phyloP scores from a whole-genome alignment of 2,797 vertebrate species.

The Orientallactaga sibirica region DNA sequence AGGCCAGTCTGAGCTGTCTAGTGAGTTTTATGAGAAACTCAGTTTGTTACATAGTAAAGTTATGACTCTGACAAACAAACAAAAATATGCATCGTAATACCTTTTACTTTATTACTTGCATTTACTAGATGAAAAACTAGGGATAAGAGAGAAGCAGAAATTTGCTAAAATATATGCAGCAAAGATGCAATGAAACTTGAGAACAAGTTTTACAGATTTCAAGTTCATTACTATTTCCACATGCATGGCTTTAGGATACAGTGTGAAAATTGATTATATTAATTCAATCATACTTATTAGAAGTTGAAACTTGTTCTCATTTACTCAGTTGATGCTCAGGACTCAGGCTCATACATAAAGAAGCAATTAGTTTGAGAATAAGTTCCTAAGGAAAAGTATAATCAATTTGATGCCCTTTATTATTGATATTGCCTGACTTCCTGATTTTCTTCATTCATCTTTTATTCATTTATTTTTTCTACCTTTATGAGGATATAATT shows the following conservation, averaged over 20 bases:
- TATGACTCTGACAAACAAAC: not conserved
- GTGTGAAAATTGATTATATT: slow-evolving; percentile 71
- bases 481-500: not conserved
- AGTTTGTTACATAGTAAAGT: not conserved
- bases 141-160: not conserved
- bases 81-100: not conserved
- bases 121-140: slow-evolving; percentile 22
- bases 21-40: not conserved
- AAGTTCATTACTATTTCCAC: not conserved
- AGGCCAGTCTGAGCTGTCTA: not conserved
- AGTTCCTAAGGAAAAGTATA: slow-evolving; percentile 60
- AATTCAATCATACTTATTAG: slow-evolving; percentile 59
- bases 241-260: slow-evolving; percentile 16
- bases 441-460: not conserved
- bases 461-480: slow-evolving; percentile 19
- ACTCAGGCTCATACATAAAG: slow-evolving; percentile 31
- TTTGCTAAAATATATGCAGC: slow-evolving; percentile 16
- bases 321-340: slow-evolving; percentile 48
- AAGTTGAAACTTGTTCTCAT: slow-evolving; percentile 58
- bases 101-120: not conserved
- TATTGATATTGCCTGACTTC: slow-evolving; percentile 43
- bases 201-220: slow-evolving; percentile 53
- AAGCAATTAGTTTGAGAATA: slow-evolving; percentile 59
- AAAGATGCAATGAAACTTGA: slow-evolving; percentile 1
- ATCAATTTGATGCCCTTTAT: slow-evolving; percentile 56